Percentiles rank a stretch among this genome's conserved stretches.
Conservation (phyloP, 2,888 invertebrate genomes). For the Athripsodes cinereus region DNA sequence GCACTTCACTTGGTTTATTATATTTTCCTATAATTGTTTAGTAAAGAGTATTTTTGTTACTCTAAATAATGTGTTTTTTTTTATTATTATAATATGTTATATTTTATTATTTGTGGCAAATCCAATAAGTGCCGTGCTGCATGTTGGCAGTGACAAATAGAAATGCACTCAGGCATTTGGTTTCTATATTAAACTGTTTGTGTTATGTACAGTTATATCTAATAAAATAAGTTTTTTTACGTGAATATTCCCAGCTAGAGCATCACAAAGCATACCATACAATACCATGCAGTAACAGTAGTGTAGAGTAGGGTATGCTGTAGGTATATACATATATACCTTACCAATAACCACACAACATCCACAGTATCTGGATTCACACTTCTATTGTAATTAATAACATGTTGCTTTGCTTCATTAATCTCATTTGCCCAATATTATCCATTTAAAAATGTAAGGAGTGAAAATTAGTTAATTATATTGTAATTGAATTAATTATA, state of each 20-base stretch:
- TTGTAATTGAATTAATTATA: slow-evolving; percentile 8
- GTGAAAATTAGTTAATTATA: slow-evolving; percentile 16
- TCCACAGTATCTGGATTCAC: not conserved
- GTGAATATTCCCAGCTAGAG: slow-evolving; percentile 21
- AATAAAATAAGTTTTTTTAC: slow-evolving; percentile 15
- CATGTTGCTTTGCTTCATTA: slow-evolving; percentile 26
- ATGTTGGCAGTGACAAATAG: slow-evolving; percentile 43
- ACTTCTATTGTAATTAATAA: slow-evolving; percentile 10
- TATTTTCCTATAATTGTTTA: slow-evolving; percentile 28
- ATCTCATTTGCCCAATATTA: slow-evolving; percentile 22
- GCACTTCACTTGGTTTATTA: slow-evolving; percentile 6
- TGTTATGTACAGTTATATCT: slow-evolving; percentile 19
- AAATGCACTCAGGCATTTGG: not conserved
- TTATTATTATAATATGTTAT: slow-evolving; percentile 63
- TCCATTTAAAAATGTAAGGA: slow-evolving; percentile 11
- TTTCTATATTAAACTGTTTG: slow-evolving; percentile 14
- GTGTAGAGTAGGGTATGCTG: not conserved
- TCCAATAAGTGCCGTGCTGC: slow-evolving; percentile 71
- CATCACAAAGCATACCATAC: slow-evolving; percentile 18
- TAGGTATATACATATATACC: not conserved
- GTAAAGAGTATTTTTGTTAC: slow-evolving; percentile 26
- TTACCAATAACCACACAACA: not conserved
- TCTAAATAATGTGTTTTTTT: slow-evolving; percentile 46
- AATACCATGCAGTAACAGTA: slow-evolving; percentile 12
- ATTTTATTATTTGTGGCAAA: slow-evolving; percentile 76